A percentile compares a stretch with the other conserved stretches of the same genome.
Evolutionary conservation across 2,113 vertebrate species (phyloP).

Genomic region (Astur gentilis): DNA sequence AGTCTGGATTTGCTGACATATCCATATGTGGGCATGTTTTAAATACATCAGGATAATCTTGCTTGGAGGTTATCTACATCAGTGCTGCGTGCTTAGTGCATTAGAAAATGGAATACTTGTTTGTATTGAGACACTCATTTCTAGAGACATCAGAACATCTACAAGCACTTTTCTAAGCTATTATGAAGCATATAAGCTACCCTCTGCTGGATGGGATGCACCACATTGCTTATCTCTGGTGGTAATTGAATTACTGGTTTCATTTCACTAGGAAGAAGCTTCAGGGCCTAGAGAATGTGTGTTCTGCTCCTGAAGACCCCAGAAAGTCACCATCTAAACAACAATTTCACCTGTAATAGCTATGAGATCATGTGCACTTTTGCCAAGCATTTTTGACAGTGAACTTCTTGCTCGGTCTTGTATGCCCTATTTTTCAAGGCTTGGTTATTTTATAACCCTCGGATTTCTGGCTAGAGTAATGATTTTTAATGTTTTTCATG

Average conservation of each 20-base stretch:
- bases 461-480: neutral
- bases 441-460: neutral
- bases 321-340: neutral
- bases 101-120: neutral
- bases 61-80: neutral
- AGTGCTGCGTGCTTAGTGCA: neutral
- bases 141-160: neutral
- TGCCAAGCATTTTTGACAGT: neutral
- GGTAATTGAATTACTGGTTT: neutral
- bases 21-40: neutral
- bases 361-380: neutral
- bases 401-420: neutral
- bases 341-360: neutral
- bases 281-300: neutral
- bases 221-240: neutral
- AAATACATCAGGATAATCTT: neutral
- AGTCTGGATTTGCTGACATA: constrained; percentile 7
- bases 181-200: neutral
- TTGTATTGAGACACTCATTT: neutral
- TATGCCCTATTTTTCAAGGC: neutral
- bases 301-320: neutral
- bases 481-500: neutral
- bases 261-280: neutral
- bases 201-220: neutral
- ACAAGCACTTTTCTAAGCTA: neutral